Evolutionary conservation across 1,140 invertebrate genomes (phyloP), one percentile per base, ranked within the genome.

Genomic region (Hyposmocoma kahamanoa): DNA sequence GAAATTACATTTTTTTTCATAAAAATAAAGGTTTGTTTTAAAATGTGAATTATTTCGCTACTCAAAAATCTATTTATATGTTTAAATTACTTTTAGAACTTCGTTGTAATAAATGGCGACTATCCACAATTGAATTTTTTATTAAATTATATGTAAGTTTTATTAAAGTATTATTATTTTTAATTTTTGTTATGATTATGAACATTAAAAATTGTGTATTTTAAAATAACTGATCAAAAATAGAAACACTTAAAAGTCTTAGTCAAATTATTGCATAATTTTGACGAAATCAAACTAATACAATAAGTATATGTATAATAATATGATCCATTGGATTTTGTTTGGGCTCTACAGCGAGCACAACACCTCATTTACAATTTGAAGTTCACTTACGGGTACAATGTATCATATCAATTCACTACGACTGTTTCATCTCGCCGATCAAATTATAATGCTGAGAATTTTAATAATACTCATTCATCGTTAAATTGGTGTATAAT

Each of bases 401-500:
- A 38, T 48, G 47, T 32, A 57, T 52, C 53, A 50, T 50, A 60
- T 60, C 49, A 50, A 53, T 51, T 54, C 47, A 43, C 47, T 32
- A 47, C 45, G 45, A 50, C 50, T 50, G 39, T 60, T 66, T 69
- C 53, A 61, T 68, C 57, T 72, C 45, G 45, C 56, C 60, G 58
- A 38, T 53, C 41, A 59, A 59, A 57, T 54, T 68, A 71, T 62
- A 72, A 76, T 70, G 59, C 62, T 61, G 50, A 71, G 47, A 66
- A 59, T 60, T 70, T 70, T 77, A 79, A 79, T 79, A 72, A 70
- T 57, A 70, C 64, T 71, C 63, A 73, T 74, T 76, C 69, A 69
- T 66, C 59, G 64, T 72, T 51, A 71, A 72, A 80, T 75, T 67
- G 66, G 67, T 81, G 66, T 76, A 76, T 82, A 82, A 82, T 83